Conservation (phyloP, 1,140 invertebrate species). For the Sminthurinus signatus region DNA sequence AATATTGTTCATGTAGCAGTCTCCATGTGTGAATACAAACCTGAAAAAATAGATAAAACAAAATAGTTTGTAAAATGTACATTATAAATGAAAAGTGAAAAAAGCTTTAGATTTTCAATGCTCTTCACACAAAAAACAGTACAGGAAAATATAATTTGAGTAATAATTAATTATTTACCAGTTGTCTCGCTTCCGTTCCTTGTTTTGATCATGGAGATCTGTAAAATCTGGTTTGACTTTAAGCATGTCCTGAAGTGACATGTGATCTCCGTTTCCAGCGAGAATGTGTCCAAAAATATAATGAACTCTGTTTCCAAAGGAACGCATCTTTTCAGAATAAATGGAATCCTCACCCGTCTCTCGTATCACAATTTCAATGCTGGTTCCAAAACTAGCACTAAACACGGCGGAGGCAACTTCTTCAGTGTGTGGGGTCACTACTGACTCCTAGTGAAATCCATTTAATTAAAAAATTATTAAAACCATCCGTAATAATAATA, state of each 20-base stretch:
- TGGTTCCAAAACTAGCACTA: not conserved
- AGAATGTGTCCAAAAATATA: slow-evolving; percentile 12
- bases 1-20: slow-evolving; percentile 67
- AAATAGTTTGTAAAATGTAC: too few relatives aligned
- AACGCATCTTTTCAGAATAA: slow-evolving; percentile 3
- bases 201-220: slow-evolving; percentile 9
- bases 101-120: too few relatives aligned
- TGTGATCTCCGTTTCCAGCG: slow-evolving; percentile 1
- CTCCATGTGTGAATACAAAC: slow-evolving; percentile 57
- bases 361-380: not conserved
- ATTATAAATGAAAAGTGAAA: too few relatives aligned
- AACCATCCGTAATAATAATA: too few relatives aligned
- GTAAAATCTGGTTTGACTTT: not conserved
- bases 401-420: slow-evolving; percentile 3
- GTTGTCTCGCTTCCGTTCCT: slow-evolving; percentile 7
- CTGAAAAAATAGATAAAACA: too few relatives aligned
- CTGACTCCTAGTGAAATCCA: too few relatives aligned
- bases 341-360: slow-evolving; percentile 4
- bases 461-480: too few relatives aligned
- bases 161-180: too few relatives aligned
- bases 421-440: slow-evolving; percentile 2
- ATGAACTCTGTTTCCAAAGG: not conserved
- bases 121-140: too few relatives aligned
- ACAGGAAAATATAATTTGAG: too few relatives aligned
- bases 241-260: not conserved